Base-by-base conservation (phyloP, 2,113 vertebrate genomes). In the Eleginops maclovinus region DNA sequence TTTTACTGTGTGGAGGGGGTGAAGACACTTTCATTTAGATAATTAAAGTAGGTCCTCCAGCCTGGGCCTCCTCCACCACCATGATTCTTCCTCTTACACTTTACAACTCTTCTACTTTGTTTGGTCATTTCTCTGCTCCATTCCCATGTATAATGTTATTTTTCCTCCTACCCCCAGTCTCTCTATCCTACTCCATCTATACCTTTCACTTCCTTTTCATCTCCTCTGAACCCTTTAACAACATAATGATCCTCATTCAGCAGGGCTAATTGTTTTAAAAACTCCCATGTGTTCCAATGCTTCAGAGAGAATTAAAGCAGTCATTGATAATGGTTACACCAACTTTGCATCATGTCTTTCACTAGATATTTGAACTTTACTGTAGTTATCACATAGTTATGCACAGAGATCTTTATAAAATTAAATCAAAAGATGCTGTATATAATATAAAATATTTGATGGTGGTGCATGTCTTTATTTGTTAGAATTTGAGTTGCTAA, bases 231-330 rank as follows among this genome's bases (percentile, higher is more conserved):
- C 77, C 83, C 71, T 74, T 60, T 86, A 91, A 92, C 88, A 44
- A 90, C 89, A 90, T 92, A 92, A 93, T 93, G 78, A 78, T 40
- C 26, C 82, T 81, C 82, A 87, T 92, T 91, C n/a, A 78, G 77
- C 19, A 0, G 40, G 65, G 77, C 75, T 92, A 92, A 92, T 90
- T 92, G 88, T 85, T 86, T 91, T 89, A 91, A 93, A 92, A 91
- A 92, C 82, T 89, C 87, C 90, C 90, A 92, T 91, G 83, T 93
- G 91, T 92, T 83, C 68, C 53, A 40, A 21, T 77, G 68, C 36
- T 43, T 75, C 64, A 58, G 17, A 70, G 47, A 69, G 44, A 64
- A 64, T 73, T 71, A 53, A 77, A 78, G 64, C 9, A 21, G 54
- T 28, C 66, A 40, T 51, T 63, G 60, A 77, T 79, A 54, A 72